Base-by-base conservation (phyloP, 92 coral and sea anemone species). In the Bergia puertoricense region DNA sequence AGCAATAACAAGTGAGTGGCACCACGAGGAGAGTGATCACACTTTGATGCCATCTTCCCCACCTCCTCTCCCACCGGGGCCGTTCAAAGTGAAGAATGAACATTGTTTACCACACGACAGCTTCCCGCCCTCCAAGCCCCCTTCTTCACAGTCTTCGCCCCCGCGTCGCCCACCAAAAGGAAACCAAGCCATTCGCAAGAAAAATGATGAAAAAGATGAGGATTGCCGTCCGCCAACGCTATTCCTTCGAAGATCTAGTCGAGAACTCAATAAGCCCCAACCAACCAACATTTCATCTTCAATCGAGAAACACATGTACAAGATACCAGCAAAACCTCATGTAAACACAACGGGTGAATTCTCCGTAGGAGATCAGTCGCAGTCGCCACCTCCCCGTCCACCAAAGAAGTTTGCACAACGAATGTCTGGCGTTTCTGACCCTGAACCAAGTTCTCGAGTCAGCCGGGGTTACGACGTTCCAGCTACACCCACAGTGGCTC, bases 301-400 rank as follows among this genome's bases (percentile, higher is more conserved):
- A 23, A 8, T 20, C 74, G 16, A 37, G 36, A 9, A 81, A 5
- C 30, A 30, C 30, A 30, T 30, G 30, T 43, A 41, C 42, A 46
- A 23, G 23, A 74, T 16, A 10, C 11, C 0, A 22, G 6, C 45
- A 37, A 0, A 18, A 80, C 22, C 71, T 10, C 43, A 30, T 37
- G 38, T 7, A 30, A 57, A 18, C 30, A 6, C 72, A 36, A 15
- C 59, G 41, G 38, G 5, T 3, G 57, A 16, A 5, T 5, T 56
- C 30, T 11, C 68, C 9, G 71, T 5, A 6, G 40, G 0, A 36
- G 30, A 30, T 30, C 30, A 30, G 30, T 30, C 72, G 23, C 41
- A 57, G 0, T 4, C 16, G 4, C 87, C 87, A 4, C 79, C 87
- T 23, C 87, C 77, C 1, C 62, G 79, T 1, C 87, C 87, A 2